phyloP scores from a whole-genome alignment of 2,888 invertebrate species.

The Acheta domesticus region DNA sequence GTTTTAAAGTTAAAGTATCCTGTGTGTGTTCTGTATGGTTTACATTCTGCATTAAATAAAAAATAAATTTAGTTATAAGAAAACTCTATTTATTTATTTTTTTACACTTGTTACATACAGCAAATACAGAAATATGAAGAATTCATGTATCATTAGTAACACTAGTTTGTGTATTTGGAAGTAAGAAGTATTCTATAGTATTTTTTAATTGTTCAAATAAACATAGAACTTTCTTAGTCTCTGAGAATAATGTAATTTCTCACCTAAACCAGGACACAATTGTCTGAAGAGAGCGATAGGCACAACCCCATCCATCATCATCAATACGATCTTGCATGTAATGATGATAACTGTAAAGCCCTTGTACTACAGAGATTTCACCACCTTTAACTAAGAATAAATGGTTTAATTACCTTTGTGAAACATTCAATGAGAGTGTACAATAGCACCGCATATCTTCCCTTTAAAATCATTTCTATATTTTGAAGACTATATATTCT shows the following conservation, averaged over 20 bases:
- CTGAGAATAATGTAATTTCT: slow-evolving; percentile 33
- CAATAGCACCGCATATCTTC: no score
- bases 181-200: no score
- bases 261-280: slow-evolving; percentile 90
- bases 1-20: no score
- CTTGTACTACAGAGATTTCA: slow-evolving; percentile 63
- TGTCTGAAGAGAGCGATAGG: slow-evolving; percentile 95
- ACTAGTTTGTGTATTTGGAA: no score
- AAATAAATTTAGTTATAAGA: background rate
- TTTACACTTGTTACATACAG: no score
- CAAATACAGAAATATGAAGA: no score
- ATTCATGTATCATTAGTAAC: no score
- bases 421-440: no score
- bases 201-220: no score
- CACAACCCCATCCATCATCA: slow-evolving; percentile 99
- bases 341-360: slow-evolving; percentile 90
- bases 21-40: no score
- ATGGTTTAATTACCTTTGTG: background rate
- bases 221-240: no score
- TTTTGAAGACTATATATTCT: background rate
- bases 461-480: no score
- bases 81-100: background rate
- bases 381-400: slow-evolving; percentile 46
- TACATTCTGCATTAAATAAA: background rate
- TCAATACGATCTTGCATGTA: slow-evolving; percentile 93